Percentiles rank a stretch among this genome's conserved stretches.
Conservation (phyloP, 2,113 vertebrate species). For the Aramus guarauna region DNA sequence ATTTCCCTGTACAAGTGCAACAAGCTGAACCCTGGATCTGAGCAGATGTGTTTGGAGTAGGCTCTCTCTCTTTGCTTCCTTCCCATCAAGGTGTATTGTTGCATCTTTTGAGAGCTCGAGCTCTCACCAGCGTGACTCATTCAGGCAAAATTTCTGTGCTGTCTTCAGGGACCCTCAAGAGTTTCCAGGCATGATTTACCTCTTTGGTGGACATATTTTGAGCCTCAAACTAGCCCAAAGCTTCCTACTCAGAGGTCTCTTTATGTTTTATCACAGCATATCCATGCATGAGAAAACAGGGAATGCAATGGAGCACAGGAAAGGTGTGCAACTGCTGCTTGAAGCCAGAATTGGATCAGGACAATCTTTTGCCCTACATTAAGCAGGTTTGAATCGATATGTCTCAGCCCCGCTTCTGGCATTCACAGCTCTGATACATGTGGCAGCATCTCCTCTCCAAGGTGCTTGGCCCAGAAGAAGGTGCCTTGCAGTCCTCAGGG, state of each 20-base stretch:
- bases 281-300: neutral
- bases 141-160: neutral
- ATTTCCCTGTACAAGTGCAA: conserved; percentile 44
- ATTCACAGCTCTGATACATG: neutral
- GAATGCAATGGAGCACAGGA: neutral
- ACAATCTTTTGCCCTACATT: no score
- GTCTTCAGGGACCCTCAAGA: neutral
- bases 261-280: neutral
- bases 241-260: neutral
- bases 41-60: conserved; percentile 61
- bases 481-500: neutral
- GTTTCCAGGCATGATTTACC: neutral
- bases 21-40: conserved; percentile 41
- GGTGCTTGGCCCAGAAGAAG: neutral
- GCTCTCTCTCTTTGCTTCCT: neutral
- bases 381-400: no score
- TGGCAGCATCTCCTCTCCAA: neutral
- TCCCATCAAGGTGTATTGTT: conserved; percentile 58
- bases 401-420: neutral
- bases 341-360: neutral
- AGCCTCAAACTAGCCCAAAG: neutral
- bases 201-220: neutral
- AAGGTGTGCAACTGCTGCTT: neutral
- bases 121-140: neutral
- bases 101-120: conserved; percentile 19